phyloP scores from a whole-genome alignment of 2,888 invertebrate genomes.

The Hydriomena furcata region DNA sequence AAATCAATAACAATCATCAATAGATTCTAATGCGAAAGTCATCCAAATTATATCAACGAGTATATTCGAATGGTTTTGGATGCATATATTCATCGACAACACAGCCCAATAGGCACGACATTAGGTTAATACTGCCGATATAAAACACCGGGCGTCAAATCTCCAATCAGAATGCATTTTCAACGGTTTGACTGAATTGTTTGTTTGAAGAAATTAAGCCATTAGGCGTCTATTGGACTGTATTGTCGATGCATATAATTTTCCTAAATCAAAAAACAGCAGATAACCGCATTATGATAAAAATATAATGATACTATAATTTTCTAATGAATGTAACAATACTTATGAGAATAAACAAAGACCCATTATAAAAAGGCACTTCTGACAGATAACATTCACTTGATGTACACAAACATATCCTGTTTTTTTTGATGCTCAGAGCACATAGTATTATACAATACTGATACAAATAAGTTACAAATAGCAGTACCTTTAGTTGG shows the following conservation, averaged over 20 bases:
- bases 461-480: constrained; percentile 46
- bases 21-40: not conserved
- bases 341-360: constrained; percentile 1
- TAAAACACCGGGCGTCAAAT: too few species aligned
- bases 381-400: constrained; percentile 9
- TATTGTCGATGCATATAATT: too few species aligned
- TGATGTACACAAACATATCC: constrained; percentile 2
- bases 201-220: too few species aligned
- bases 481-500: constrained; percentile 44
- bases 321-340: not conserved
- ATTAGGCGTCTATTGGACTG: too few species aligned
- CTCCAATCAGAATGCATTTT: too few species aligned
- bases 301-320: not conserved
- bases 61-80: not conserved
- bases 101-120: too few species aligned
- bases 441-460: constrained; percentile 45
- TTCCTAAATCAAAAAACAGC: too few species aligned
- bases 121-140: too few species aligned
- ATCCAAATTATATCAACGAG: not conserved
- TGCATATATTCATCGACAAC: too few species aligned
- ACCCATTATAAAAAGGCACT: constrained; percentile 15
- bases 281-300: not conserved
- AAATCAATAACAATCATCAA: not conserved
- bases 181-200: too few species aligned
- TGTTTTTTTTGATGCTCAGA: constrained; percentile 26